Base-by-base conservation (phyloP, 2,888 invertebrate genomes). In the Priocnemis perturbator region DNA sequence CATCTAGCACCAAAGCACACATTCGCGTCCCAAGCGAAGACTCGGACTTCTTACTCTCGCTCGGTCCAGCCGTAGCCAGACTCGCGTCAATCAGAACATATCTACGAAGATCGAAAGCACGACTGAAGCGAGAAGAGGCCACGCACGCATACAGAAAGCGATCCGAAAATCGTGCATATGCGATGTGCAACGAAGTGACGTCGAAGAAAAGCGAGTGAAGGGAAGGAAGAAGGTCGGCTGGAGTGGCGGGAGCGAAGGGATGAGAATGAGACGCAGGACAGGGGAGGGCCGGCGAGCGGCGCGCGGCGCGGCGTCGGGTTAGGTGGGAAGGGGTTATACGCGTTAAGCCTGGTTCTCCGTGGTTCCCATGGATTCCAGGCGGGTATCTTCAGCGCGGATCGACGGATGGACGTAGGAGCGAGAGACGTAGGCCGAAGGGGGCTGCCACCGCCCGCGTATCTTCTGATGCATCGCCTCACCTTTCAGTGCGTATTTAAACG, bases 401-500 rank as follows among this genome's bases (percentile, higher is more conserved):
- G 87, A 87, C 85, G 87, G 86, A 83, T 83, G 85, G 81, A 83
- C 81, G 73, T 79, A 71, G 74, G 73, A 73, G 75, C 75, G 75
- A 73, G 76, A 69, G 69, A 78, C 71, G 67, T 65, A 55, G 52
- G 60, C 60, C 52, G 50, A 62, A 69, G 64, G 82, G 83, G 83
- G 82, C 87, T 87, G 88, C 88, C 88, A 87, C 87, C 87, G 88
- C 86, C 85, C 86, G 87, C 87, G 87, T 88, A 89, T 89, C 89
- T 89, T 76, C 88, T 86, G 88, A 89, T 89, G 86, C 89, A 89
- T 89, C 89, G 87, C 88, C 89, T 89, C 89, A 89, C 89, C 89
- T 89, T 89, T 89, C 89, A 89, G 88, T 88, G 89, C 88, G 88
- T 89, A 89, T 89, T 89, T 89, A 89, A 89, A 88, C 88, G 89